A percentile compares a stretch with the other conserved stretches of the same genome.
These are phyloP conservation scores for Prenolepis imparis DNA, from an alignment of 2,888 invertebrate genomes.

Conservation along the genomic window DNA sequence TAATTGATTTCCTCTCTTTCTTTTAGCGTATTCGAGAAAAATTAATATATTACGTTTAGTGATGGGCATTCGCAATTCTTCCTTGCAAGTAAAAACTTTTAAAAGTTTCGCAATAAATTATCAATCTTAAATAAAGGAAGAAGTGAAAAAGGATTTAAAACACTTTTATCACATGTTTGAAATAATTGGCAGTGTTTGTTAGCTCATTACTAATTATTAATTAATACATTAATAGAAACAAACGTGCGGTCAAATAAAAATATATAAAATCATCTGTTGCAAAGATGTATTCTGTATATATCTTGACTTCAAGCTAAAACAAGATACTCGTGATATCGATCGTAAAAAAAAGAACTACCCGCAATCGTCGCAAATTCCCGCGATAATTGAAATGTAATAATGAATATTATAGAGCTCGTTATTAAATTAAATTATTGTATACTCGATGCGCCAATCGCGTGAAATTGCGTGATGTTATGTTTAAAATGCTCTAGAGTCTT, in stretches of 20 bases:
- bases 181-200: neutral
- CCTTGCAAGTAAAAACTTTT: neutral
- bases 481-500: conserved; percentile 80
- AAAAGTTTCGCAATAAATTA: neutral
- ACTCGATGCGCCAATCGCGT: conserved; percentile 67
- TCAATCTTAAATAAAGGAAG: neutral
- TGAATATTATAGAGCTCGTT: conserved; percentile 62
- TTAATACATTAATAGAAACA: neutral
- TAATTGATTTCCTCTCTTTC: neutral
- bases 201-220: conserved; percentile 12
- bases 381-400: conserved; percentile 43
- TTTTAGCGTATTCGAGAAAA: neutral
- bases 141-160: neutral
- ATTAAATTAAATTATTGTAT: conserved; percentile 72
- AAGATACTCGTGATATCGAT: conserved; percentile 42
- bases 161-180: neutral
- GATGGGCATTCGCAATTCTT: conserved; percentile 8
- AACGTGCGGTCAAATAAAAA: neutral
- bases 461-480: conserved; percentile 75
- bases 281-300: conserved; percentile 35
- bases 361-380: conserved; percentile 30
- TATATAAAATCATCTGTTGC: conserved; percentile 9
- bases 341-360: conserved; percentile 16
- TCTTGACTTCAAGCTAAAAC: conserved; percentile 38
- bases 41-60: neutral